Conservation (phyloP, 1,140 invertebrate genomes). For the Diabrotica undecimpunctata region DNA sequence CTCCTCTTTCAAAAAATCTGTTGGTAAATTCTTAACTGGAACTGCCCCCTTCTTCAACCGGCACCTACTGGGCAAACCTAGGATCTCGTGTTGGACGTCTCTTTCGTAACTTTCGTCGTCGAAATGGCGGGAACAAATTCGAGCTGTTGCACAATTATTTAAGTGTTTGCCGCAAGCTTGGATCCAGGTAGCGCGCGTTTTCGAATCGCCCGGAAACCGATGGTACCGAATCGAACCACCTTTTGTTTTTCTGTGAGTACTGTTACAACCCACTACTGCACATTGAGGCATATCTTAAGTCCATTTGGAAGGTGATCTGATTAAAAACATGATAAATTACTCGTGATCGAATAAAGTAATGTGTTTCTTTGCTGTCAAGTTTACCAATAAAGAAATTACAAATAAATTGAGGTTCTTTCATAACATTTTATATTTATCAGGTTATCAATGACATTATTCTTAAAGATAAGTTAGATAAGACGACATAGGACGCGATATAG, state of each 20-base stretch:
- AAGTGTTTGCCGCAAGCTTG: constrained; percentile 52
- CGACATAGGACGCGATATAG: too few relatives aligned
- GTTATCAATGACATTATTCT: too few relatives aligned
- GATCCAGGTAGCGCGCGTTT: constrained; percentile 53
- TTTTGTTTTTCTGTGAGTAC: constrained; percentile 56
- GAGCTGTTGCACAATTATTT: constrained; percentile 55
- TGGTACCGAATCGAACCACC: constrained; percentile 56
- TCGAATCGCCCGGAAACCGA: constrained; percentile 55
- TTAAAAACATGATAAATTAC: too few relatives aligned
- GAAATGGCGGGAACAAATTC: constrained; percentile 58
- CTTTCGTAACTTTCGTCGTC: constrained; percentile 55
- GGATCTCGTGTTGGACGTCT: constrained; percentile 56
- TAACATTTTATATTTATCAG: too few relatives aligned
- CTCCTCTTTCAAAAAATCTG: constrained; percentile 31
- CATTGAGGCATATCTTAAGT: constrained; percentile 54
- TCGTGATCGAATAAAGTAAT: too few relatives aligned
- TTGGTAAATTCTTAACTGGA: constrained; percentile 44
- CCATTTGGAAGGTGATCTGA: not conserved
- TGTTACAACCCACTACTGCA: constrained; percentile 56
- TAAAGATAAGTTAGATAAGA: too few relatives aligned
- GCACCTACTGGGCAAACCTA: constrained; percentile 54
- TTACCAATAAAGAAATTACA: too few relatives aligned
- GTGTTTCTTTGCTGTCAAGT: too few relatives aligned
- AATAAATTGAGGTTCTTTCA: too few relatives aligned
- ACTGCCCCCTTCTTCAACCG: constrained; percentile 54